phyloP scores from a whole-genome alignment of 2,888 invertebrate species.

The Lottia gigantea region DNA sequence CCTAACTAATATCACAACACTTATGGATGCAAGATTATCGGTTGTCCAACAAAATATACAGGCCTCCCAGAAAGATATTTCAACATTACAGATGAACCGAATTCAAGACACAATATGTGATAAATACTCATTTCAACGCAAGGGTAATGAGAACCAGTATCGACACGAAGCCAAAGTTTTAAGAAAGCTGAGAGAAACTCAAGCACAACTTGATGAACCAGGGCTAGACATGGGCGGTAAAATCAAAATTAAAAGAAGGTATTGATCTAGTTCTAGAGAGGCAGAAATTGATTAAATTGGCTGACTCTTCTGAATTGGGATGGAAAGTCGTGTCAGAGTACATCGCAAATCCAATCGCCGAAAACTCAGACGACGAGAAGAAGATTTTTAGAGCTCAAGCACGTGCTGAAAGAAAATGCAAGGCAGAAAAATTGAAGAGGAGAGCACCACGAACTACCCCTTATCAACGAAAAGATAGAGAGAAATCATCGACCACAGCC shows the following conservation, averaged over 20 bases:
- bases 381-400: constrained; percentile 11
- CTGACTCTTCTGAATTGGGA: constrained; percentile 5
- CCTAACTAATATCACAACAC: not conserved
- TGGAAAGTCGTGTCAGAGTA: constrained; percentile 10
- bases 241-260: not conserved
- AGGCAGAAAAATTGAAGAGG: not conserved
- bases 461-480: not conserved
- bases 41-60: constrained; percentile 17
- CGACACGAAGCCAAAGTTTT: constrained; percentile 13
- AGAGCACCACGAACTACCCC: no score
- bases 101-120: constrained; percentile 16
- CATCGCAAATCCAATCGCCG: constrained; percentile 15
- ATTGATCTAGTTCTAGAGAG: not conserved
- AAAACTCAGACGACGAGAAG: constrained; percentile 18
- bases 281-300: constrained; percentile 8
- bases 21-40: constrained; percentile 6
- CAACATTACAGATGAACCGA: constrained; percentile 10
- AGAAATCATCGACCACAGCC: not conserved
- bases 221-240: not conserved
- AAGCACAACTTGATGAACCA: not conserved
- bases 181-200: constrained; percentile 14
- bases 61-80: not conserved
- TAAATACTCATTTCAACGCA: constrained; percentile 15
- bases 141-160: constrained; percentile 20
- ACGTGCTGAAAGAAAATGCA: not conserved